A percentile compares a stretch with the other conserved stretches of the same genome.
phyloP scores from a whole-genome alignment of 1,140 invertebrate species.

The Drosophila seguyi region DNA sequence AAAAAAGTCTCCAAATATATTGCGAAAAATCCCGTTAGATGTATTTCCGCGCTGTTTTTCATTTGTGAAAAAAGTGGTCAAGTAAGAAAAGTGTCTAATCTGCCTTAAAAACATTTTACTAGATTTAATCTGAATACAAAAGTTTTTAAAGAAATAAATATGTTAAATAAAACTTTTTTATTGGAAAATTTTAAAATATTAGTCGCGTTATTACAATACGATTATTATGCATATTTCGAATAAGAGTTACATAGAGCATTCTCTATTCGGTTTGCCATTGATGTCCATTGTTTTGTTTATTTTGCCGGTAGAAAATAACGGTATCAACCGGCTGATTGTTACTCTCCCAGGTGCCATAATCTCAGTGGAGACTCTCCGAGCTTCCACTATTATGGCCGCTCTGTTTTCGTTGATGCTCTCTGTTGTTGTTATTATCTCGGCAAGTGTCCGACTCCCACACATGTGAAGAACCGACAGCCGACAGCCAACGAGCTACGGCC shows the following conservation, averaged over 20 bases:
- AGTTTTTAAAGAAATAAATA: neutral
- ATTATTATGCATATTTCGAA: too few relatives aligned
- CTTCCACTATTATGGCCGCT: slow-evolving; percentile 42
- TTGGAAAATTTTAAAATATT: too few relatives aligned
- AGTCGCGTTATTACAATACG: too few relatives aligned
- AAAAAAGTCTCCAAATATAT: slow-evolving; percentile 29
- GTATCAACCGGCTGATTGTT: slow-evolving; percentile 64
- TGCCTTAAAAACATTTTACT: too few relatives aligned
- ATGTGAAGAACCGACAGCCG: slow-evolving; percentile 16
- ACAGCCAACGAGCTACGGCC: slow-evolving; percentile 5
- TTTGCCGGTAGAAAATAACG: slow-evolving; percentile 62
- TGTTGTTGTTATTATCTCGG: slow-evolving; percentile 82
- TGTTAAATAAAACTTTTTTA: neutral
- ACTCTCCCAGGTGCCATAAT: slow-evolving; percentile 14
- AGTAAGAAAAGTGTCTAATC: neutral
- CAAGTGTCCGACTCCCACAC: slow-evolving; percentile 42
- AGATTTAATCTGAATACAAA: too few relatives aligned
- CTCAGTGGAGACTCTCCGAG: slow-evolving; percentile 14
- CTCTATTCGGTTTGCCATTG: neutral
- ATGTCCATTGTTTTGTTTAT: slow-evolving; percentile 32
- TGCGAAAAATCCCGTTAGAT: neutral
- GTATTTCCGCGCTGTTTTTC: neutral
- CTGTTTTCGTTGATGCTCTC: slow-evolving; percentile 65
- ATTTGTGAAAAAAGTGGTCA: neutral
- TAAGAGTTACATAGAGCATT: neutral